Evolutionary conservation across 2,888 invertebrate species (phyloP), one percentile per base, ranked within the genome.

Genomic region (Sabatieria punctata): DNA sequence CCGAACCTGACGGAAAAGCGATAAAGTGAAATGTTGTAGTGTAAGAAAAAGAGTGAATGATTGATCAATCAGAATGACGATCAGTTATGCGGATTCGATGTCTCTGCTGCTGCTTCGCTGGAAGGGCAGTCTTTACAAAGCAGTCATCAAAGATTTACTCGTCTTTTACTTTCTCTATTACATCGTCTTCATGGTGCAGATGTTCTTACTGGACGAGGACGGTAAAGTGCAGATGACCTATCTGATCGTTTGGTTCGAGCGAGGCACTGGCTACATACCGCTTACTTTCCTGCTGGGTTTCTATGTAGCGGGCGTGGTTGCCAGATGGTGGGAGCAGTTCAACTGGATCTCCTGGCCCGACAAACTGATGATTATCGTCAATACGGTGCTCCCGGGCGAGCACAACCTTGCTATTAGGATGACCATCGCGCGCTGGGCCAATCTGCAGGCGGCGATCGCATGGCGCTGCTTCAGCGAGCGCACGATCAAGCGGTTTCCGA

Each of bases 251-350:
- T 44, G 21, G 11, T 44, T 36, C 36, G 44, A 44, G 15, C 13
- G 37, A 11, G 22, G 15, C n/a, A 35, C 44, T 11, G n/a, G 24
- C 11, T 44, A 44, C 24, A 44, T 44, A 4, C 44, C 44, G 19
- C 24, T 44, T 13, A 44, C 21, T 11, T 44, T 44, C 40, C 18
- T 45, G 37, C 19, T 40, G 4, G 45, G 45, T 25, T 45, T 45
- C 21, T 45, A 24, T 39, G 45, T 45, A n/a, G 27, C n/a, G 26
- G 19, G 35, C 8, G 41, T 46, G 24, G 18, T 46, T 22, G 46
- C 25, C 38, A 52, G 57, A 38, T 59, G 59, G 59, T 59, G 59
- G 59, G 57, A 55, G 24, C 57, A 57, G 38, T 59, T 57, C 51
- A 55, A 57, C 39, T 45, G 55, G 36, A 57, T 59, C 48, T 55